Conservation (phyloP, 2,888 invertebrate genomes). For the Caenorhabditis virilis region DNA sequence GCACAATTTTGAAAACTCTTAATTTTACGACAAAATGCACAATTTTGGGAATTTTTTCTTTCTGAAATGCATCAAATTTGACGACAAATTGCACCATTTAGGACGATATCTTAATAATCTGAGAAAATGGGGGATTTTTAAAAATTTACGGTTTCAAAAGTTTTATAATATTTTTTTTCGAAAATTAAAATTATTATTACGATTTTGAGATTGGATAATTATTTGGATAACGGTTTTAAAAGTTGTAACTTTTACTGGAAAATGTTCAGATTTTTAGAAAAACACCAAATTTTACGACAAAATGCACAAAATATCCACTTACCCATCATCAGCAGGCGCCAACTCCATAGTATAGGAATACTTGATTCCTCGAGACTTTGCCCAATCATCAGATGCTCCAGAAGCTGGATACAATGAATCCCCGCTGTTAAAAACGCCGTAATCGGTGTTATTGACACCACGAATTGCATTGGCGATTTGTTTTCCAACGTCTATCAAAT, state of each 20-base stretch:
- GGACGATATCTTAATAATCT: too few relatives aligned
- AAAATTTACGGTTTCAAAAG: too few relatives aligned
- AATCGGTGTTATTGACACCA: conserved; percentile 51
- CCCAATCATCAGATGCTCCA: conserved; percentile 64
- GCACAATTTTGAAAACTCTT: background rate
- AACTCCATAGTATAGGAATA: conserved; percentile 64
- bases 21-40: background rate
- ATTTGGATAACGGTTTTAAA: background rate
- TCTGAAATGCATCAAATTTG: too few relatives aligned
- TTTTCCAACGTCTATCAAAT: conserved; percentile 37
- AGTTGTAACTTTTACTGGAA: background rate
- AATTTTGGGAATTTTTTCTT: too few relatives aligned
- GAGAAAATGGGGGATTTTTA: too few relatives aligned
- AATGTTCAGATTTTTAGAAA: background rate
- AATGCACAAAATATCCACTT: background rate
- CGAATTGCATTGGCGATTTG: conserved; percentile 52
- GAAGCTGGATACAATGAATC: conserved; percentile 62
- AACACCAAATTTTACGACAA: background rate
- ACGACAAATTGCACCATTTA: too few relatives aligned
- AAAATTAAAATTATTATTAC: background rate
- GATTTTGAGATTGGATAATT: background rate
- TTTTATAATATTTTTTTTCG: background rate
- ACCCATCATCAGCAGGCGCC: conserved; percentile 44
- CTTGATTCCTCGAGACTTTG: conserved; percentile 60
- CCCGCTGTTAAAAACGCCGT: conserved; percentile 52